phyloP scores from a whole-genome alignment of 1,140 invertebrate genomes.

The Psix sp. region DNA sequence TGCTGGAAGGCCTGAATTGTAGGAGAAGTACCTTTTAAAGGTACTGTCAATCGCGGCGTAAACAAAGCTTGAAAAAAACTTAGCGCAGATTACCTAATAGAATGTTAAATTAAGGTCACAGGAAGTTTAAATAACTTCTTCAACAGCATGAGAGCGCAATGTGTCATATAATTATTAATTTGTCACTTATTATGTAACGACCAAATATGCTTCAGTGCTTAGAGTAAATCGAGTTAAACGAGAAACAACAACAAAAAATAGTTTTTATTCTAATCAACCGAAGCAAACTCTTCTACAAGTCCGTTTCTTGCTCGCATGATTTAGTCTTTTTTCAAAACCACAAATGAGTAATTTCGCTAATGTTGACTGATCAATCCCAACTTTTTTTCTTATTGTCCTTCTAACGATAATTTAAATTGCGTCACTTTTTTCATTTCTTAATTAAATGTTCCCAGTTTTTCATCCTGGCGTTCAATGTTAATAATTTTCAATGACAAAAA shows the following conservation, averaged over 20 bases:
- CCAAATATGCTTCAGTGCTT: neutral
- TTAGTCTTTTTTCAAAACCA: too few relatives aligned
- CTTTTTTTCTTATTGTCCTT: too few relatives aligned
- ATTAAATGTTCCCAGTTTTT: too few relatives aligned
- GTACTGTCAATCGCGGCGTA: slow-evolving; percentile 9
- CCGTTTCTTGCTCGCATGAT: too few relatives aligned
- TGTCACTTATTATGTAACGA: slow-evolving; percentile 29
- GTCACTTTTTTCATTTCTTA: too few relatives aligned
- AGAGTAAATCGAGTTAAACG: slow-evolving; percentile 8
- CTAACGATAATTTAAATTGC: too few relatives aligned
- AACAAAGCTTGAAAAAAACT: slow-evolving; percentile 25
- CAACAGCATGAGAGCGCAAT: slow-evolving; percentile 21
- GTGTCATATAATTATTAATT: slow-evolving; percentile 40
- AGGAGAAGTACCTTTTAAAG: slow-evolving; percentile 1
- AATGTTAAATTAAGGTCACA: slow-evolving; percentile 50
- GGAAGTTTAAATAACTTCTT: slow-evolving; percentile 42
- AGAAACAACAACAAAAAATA: neutral
- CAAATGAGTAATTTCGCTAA: too few relatives aligned
- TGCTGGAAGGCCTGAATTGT: too few relatives aligned
- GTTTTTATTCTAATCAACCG: neutral
- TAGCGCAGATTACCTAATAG: slow-evolving; percentile 36
- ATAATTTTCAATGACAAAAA: too few relatives aligned
- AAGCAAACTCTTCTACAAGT: too few relatives aligned
- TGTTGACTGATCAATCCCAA: too few relatives aligned
- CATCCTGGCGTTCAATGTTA: too few relatives aligned